Percentiles rank a stretch among this genome's conserved stretches.
Conservation (phyloP, 2,113 vertebrate species). For the Origma solitaria region DNA sequence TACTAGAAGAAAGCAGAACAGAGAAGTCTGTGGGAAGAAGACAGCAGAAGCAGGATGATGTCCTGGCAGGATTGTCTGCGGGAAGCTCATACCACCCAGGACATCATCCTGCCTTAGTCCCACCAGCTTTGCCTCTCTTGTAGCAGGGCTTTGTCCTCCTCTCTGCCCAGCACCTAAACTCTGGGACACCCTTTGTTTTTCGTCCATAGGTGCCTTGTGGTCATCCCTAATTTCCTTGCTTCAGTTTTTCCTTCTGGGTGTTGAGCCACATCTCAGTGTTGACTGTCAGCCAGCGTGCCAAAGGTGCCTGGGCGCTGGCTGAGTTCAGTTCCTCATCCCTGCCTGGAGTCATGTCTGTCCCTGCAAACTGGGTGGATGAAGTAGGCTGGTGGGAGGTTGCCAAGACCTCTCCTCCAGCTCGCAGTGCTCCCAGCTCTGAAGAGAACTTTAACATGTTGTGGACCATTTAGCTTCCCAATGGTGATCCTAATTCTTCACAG, state of each 20-base stretch:
- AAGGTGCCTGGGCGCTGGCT: neutral
- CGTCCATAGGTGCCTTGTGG: rapidly evolving
- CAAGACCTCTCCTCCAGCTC: neutral
- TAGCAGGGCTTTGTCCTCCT: neutral
- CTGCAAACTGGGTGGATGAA: neutral
- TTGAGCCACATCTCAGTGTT: neutral
- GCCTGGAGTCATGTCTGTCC: neutral
- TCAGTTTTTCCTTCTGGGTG: neutral
- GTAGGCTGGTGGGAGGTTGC: neutral
- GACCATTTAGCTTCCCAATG: conserved; percentile 41
- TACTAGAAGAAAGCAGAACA: neutral
- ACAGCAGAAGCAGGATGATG: neutral
- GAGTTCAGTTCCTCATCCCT: neutral
- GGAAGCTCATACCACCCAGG: neutral
- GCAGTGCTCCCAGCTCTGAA: neutral
- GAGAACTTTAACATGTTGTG: conserved; percentile 36
- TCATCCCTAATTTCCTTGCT: neutral
- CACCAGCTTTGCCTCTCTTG: neutral
- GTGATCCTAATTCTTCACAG: conserved; percentile 53
- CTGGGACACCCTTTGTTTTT: neutral
- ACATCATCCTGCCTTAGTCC: neutral
- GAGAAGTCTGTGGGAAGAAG: neutral
- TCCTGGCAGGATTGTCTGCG: rapidly evolving
- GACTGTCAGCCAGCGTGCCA: rapidly evolving
- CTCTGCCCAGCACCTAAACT: neutral